A percentile compares a stretch with the other conserved stretches of the same genome.
phyloP scores from a whole-genome alignment of 2,888 invertebrate genomes.

The Emmelina monodactyla region DNA sequence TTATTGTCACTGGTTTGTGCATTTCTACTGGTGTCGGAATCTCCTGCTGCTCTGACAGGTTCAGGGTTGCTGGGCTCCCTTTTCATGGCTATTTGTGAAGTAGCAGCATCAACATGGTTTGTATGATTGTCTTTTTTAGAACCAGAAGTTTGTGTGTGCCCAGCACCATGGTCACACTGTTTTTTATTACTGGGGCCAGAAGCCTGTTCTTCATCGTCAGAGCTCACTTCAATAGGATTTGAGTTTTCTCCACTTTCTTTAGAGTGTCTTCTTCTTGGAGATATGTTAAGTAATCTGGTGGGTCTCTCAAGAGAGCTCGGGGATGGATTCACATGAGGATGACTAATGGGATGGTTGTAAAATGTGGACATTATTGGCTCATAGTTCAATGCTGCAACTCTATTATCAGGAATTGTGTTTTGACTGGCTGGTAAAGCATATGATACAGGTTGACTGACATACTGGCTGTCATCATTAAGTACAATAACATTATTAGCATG shows the following conservation, averaged over 20 bases:
- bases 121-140: too few species aligned
- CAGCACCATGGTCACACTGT: slow-evolving; percentile 8
- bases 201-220: slow-evolving; percentile 53
- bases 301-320: slow-evolving; percentile 37
- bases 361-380: not conserved
- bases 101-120: slow-evolving; percentile 12
- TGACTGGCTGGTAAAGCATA: slow-evolving; percentile 23
- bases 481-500: slow-evolving; percentile 34
- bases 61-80: slow-evolving; percentile 29
- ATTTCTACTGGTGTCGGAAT: slow-evolving; percentile 17
- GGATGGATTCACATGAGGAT: not conserved
- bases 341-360: not conserved
- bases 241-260: slow-evolving; percentile 37
- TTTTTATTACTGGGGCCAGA: slow-evolving; percentile 8
- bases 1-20: slow-evolving; percentile 7
- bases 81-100: slow-evolving; percentile 25
- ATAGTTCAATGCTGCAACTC: not conserved
- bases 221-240: slow-evolving; percentile 54
- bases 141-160: too few species aligned
- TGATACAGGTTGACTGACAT: slow-evolving; percentile 28
- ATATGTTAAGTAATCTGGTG: slow-evolving; percentile 51
- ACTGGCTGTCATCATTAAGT: slow-evolving; percentile 32
- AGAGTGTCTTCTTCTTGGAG: slow-evolving; percentile 45
- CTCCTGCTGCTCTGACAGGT: slow-evolving; percentile 19
- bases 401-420: not conserved